A percentile compares a stretch with the other conserved stretches of the same genome.
Conservation (phyloP, 2,797 vertebrate genomes). For the Basileuterus tristriatus region DNA sequence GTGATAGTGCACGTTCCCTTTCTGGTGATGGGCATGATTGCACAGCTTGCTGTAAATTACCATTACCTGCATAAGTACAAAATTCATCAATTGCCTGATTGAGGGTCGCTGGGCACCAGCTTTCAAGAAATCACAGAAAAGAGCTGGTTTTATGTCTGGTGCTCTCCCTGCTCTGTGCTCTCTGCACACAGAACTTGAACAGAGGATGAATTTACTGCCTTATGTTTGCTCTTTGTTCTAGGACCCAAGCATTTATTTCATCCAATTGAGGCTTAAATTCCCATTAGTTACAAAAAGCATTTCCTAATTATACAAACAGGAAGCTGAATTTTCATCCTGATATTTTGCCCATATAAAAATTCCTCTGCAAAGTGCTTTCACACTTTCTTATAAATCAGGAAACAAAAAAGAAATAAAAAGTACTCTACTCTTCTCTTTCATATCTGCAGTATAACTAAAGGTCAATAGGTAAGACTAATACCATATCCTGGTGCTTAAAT, state of each 20-base stretch:
- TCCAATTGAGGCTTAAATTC: neutral
- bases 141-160: neutral
- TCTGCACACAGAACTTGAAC: neutral
- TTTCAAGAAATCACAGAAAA: neutral
- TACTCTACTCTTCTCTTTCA: neutral
- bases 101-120: neutral
- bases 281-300: neutral
- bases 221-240: neutral
- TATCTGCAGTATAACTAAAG: neutral
- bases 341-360: neutral
- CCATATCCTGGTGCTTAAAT: neutral
- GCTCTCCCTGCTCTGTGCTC: neutral
- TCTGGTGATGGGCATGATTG: neutral
- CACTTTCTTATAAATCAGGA: neutral
- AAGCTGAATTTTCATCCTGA: neutral
- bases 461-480: neutral
- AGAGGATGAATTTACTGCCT: neutral
- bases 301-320: neutral
- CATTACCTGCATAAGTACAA: neutral
- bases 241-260: neutral
- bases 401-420: neutral
- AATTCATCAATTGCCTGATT: neutral
- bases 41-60: neutral
- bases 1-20: neutral
- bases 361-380: neutral